A percentile compares a stretch with the other conserved stretches of the same genome.
Evolutionary conservation across 2,113 vertebrate genomes (phyloP).

Genomic region (Cryptotis parvus): DNA sequence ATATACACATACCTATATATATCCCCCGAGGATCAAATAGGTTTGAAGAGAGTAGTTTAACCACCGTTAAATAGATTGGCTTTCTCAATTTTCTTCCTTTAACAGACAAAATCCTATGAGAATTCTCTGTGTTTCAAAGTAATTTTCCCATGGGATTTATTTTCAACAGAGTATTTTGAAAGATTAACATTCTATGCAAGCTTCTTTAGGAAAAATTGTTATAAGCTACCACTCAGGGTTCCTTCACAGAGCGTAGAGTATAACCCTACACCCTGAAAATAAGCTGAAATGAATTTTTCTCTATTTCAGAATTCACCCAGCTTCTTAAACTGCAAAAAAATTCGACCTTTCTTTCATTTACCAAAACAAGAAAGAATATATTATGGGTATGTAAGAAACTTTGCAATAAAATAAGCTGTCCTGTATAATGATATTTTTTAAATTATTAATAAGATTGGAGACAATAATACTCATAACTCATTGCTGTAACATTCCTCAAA

Average conservation of each 20-base stretch:
- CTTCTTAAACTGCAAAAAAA: constrained; percentile 22
- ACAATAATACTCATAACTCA: constrained; percentile 11
- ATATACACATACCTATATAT: background rate
- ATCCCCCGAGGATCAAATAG: background rate
- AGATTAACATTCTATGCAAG: constrained; percentile 43
- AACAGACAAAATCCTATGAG: background rate
- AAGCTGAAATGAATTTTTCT: constrained; percentile 24
- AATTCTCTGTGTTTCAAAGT: constrained; percentile 35
- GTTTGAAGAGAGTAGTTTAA: background rate
- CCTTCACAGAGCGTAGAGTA: background rate
- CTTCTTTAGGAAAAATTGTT: background rate
- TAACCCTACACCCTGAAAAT: constrained; percentile 35
- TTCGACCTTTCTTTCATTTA: background rate
- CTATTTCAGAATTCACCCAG: constrained; percentile 37
- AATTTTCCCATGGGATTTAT: constrained; percentile 15
- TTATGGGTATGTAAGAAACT: background rate
- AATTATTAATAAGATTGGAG: constrained; percentile 34
- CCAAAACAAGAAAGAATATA: constrained; percentile 39
- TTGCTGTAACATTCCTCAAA: background rate
- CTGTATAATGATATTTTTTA: background rate
- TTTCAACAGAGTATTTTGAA: background rate
- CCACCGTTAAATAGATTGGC: background rate
- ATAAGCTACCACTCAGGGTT: background rate
- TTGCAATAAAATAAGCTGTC: constrained; percentile 18
- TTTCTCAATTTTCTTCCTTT: constrained; percentile 40